Conservation (phyloP, 2,888 invertebrate species). For the Prosopocoilus inquinatus region DNA sequence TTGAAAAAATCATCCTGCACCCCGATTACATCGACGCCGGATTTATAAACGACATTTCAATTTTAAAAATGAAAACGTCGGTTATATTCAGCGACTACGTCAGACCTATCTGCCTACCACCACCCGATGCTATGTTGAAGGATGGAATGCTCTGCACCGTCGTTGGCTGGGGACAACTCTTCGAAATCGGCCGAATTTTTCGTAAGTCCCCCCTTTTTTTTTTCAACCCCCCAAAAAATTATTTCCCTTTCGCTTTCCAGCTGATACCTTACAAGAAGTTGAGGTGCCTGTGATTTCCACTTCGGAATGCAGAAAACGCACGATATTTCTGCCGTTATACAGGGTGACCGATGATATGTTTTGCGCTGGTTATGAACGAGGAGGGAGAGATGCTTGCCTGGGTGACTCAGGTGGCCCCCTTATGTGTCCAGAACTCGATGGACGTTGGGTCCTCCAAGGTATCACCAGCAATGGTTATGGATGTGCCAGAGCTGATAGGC, state of each 20-base stretch:
- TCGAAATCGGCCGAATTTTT: constrained; percentile 75
- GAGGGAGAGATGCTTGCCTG: constrained; percentile 76
- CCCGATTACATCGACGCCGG: constrained; percentile 73
- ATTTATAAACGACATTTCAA: constrained; percentile 76
- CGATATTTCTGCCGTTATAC: constrained; percentile 71
- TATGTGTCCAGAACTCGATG: constrained; percentile 67
- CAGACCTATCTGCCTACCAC: constrained; percentile 65
- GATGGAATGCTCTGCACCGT: constrained; percentile 73
- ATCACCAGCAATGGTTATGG: constrained; percentile 81
- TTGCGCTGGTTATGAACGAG: constrained; percentile 77
- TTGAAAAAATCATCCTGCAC: constrained; percentile 67
- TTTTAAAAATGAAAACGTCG: constrained; percentile 62
- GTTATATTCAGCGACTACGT: constrained; percentile 63
- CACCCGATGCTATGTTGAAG: constrained; percentile 56
- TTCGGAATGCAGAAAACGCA: constrained; percentile 71
- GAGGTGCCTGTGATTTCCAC: constrained; percentile 77
- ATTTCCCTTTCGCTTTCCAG: constrained; percentile 48
- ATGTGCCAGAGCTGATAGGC: constrained; percentile 74
- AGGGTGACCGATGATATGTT: constrained; percentile 79
- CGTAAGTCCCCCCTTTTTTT: constrained; percentile 57
- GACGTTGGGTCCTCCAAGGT: constrained; percentile 52
- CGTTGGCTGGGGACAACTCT: constrained; percentile 79
- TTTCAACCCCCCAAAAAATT: background rate
- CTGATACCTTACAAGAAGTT: constrained; percentile 80
- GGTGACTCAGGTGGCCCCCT: constrained; percentile 80